Evolutionary conservation across 64 coral and sea anemone species (phyloP).

Genomic region (Orbicella faveolata): DNA sequence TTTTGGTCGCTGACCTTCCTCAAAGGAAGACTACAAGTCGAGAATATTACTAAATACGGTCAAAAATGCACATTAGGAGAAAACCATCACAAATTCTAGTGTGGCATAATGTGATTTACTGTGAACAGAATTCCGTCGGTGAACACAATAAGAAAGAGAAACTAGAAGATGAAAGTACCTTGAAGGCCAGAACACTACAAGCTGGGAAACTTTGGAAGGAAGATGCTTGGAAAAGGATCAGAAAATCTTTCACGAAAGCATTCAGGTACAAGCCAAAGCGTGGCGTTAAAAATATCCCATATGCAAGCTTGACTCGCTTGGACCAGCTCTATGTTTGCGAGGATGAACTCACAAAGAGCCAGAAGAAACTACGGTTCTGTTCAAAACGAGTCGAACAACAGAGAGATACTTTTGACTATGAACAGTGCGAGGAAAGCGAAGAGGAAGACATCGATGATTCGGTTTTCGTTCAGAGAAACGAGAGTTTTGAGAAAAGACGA

Average conservation of each 20-base stretch:
- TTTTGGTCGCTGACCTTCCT: neutral
- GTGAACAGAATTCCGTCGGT: neutral
- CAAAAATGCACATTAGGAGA: conserved; percentile 23
- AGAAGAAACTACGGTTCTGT: neutral
- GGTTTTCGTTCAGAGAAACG: neutral
- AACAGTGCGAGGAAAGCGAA: neutral
- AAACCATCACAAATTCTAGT: neutral
- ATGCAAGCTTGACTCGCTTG: conserved; percentile 5
- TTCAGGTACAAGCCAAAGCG: neutral
- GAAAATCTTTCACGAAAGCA: neutral
- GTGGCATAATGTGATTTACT: neutral
- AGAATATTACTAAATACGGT: neutral
- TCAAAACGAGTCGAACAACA: neutral
- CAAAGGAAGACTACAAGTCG: conserved; percentile 8
- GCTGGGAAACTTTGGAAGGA: neutral
- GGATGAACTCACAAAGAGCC: neutral
- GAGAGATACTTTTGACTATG: neutral
- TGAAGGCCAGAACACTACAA: neutral
- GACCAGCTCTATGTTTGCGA: neutral
- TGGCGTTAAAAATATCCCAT: neutral
- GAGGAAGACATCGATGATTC: conserved; percentile 27
- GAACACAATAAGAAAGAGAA: neutral
- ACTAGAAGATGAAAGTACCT: neutral
- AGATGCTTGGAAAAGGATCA: conserved; percentile 12
- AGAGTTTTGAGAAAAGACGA: conserved; percentile 14